Percentiles rank a stretch among this genome's conserved stretches.
These are phyloP conservation scores for Drosophila willistoni DNA, from an alignment of 1,140 invertebrate species.

Conservation along the genomic window DNA sequence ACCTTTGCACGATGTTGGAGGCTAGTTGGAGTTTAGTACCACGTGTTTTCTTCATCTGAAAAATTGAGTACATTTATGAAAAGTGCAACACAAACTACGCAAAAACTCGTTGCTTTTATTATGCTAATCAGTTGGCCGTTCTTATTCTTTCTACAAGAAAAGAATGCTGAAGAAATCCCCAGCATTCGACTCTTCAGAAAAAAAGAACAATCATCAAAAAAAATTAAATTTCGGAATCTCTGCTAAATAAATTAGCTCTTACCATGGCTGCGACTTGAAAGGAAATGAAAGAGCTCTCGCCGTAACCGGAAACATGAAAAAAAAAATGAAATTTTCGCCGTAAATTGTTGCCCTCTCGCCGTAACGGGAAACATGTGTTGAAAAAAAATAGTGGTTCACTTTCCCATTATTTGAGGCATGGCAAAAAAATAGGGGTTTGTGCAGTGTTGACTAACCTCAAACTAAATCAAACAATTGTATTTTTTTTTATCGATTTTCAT, in stretches of 20 bases:
- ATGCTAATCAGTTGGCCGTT: constrained; percentile 74
- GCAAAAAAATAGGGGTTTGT: no score
- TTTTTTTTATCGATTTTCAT: no score
- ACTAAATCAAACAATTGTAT: no score
- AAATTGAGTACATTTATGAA: background rate
- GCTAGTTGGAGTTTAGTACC: constrained; percentile 15
- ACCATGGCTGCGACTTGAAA: constrained; percentile 3
- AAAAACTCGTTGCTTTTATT: background rate
- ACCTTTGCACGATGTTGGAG: constrained; percentile 31
- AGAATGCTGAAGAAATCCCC: constrained; percentile 38
- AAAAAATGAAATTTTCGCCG: no score
- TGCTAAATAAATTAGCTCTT: background rate
- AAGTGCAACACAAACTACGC: background rate
- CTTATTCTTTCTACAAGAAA: constrained; percentile 77
- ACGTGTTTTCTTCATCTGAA: constrained; percentile 45
- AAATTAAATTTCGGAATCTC: background rate
- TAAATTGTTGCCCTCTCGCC: no score
- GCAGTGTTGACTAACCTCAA: no score
- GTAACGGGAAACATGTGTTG: no score
- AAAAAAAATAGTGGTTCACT: no score
- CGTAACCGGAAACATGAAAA: no score
- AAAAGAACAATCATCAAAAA: constrained; percentile 73
- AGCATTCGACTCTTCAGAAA: constrained; percentile 73
- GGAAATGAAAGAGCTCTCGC: no score
- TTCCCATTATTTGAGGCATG: no score